Evolutionary conservation across 1,140 invertebrate species (phyloP).

Genomic region (Hyles euphorbiae): DNA sequence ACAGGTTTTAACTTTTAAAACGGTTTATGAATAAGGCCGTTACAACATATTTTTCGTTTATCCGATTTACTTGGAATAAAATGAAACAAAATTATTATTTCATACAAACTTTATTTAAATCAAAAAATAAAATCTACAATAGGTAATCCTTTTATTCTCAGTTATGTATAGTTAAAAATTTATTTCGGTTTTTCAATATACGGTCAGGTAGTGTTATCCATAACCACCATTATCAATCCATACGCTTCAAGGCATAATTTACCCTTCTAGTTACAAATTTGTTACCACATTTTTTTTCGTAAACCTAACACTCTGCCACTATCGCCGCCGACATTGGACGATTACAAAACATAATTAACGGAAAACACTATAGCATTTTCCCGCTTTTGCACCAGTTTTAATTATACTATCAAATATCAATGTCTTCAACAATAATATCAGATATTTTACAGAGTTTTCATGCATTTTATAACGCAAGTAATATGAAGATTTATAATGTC

Average conservation of each 20-base stretch:
- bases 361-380: not conserved
- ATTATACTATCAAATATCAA: too few relatives aligned
- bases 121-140: slow-evolving; percentile 74
- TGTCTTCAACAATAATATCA: too few relatives aligned
- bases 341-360: not conserved
- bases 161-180: slow-evolving; percentile 58
- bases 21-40: too few relatives aligned
- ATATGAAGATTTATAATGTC: too few relatives aligned
- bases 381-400: too few relatives aligned
- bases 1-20: too few relatives aligned
- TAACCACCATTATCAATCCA: slow-evolving; percentile 22
- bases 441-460: too few relatives aligned
- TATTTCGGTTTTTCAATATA: slow-evolving; percentile 53
- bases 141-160: slow-evolving; percentile 56
- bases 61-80: not conserved
- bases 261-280: slow-evolving; percentile 37
- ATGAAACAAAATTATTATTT: slow-evolving; percentile 51
- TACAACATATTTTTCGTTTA: too few relatives aligned
- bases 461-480: too few relatives aligned
- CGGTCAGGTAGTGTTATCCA: slow-evolving; percentile 19
- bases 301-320: slow-evolving; percentile 18
- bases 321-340: slow-evolving; percentile 1
- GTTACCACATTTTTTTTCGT: slow-evolving; percentile 11
- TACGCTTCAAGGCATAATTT: slow-evolving; percentile 40
- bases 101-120: slow-evolving; percentile 75